These are phyloP conservation scores for Graphium colonna DNA, from an alignment of 2,888 invertebrate species.

Conservation along the genomic window DNA sequence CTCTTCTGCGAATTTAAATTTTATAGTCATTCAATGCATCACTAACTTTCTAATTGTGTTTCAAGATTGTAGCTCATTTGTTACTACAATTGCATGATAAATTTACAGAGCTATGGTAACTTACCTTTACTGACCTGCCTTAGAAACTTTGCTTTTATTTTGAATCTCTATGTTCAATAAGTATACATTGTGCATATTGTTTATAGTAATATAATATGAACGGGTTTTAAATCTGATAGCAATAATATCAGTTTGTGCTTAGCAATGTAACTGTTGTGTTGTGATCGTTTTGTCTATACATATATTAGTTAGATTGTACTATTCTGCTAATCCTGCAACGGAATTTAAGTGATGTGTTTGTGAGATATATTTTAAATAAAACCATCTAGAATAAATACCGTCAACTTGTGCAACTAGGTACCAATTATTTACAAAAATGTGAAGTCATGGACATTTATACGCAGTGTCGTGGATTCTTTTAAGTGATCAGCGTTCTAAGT, in stretches of 20 bases:
- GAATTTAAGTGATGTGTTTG: neutral
- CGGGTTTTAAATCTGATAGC: neutral
- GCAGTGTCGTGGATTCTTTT: slow-evolving; percentile 29
- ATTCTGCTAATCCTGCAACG: neutral
- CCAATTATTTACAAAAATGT: neutral
- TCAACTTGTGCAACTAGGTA: neutral
- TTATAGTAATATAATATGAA: neutral
- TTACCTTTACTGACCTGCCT: too few relatives aligned
- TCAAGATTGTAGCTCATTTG: neutral
- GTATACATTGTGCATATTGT: slow-evolving; percentile 7
- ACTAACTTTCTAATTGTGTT: neutral
- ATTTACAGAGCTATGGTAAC: slow-evolving; percentile 1
- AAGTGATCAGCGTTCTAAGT: slow-evolving; percentile 39
- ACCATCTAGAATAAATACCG: neutral
- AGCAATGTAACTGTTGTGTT: neutral
- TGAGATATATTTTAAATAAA: slow-evolving; percentile 5
- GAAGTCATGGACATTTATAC: slow-evolving; percentile 23
- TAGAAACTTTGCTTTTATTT: slow-evolving; percentile 4
- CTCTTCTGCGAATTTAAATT: neutral
- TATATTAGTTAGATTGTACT: neutral
- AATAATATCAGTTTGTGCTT: neutral
- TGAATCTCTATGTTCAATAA: slow-evolving; percentile 12
- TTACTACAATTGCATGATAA: slow-evolving; percentile 9
- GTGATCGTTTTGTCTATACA: neutral
- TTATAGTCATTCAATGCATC: neutral